Evolutionary conservation across 1,140 invertebrate genomes (phyloP).

Genomic region (Apis florea): DNA sequence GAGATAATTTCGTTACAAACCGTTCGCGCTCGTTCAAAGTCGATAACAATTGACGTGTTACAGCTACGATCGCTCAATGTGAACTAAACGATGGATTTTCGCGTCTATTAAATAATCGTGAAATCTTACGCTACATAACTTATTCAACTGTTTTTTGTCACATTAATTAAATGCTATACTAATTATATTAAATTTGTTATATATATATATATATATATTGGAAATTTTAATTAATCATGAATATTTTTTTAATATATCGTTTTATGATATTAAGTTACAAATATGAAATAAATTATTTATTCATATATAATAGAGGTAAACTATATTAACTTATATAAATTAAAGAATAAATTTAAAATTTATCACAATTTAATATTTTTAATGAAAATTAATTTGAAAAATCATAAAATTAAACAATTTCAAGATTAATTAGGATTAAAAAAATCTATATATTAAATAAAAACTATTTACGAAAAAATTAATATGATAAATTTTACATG

Average conservation of each 20-base stretch:
- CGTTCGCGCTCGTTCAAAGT: constrained; percentile 6
- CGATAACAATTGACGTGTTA: constrained; percentile 30
- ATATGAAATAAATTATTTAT: too few species aligned
- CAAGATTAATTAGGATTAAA: not conserved
- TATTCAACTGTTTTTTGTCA: not conserved
- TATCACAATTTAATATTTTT: not conserved
- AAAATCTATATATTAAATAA: not conserved
- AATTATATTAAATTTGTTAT: not conserved
- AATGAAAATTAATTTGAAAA: not conserved
- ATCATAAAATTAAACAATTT: too few species aligned
- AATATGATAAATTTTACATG: not conserved
- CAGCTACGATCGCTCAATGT: constrained; percentile 24
- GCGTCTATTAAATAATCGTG: constrained; percentile 1
- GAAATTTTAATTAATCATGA: not conserved
- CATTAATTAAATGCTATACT: not conserved
- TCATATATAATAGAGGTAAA: too few species aligned
- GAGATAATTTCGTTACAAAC: constrained; percentile 24
- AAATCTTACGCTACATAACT: not conserved
- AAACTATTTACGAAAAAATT: not conserved
- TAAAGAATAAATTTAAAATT: not conserved
- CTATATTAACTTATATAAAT: too few species aligned
- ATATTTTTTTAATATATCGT: not conserved
- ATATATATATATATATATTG: too few species aligned
- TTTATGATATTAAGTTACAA: not conserved
- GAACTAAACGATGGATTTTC: constrained; percentile 22